These are phyloP conservation scores for Athalia rosae DNA, from an alignment of 2,888 invertebrate genomes.

Conservation along the genomic window DNA sequence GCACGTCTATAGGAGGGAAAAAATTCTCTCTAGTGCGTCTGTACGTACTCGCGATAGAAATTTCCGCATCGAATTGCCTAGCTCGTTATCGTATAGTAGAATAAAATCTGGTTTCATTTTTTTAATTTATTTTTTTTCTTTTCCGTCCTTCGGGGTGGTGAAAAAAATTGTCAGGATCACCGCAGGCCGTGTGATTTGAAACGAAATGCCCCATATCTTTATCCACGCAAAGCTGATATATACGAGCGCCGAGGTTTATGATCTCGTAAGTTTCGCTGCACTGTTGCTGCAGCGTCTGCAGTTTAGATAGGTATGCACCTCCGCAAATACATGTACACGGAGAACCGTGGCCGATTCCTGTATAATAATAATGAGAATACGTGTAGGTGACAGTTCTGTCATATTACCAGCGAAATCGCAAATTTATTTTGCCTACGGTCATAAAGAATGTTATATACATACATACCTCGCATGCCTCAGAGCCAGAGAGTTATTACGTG, in stretches of 20 bases:
- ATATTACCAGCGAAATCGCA: conserved; percentile 60
- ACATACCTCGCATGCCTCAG: not conserved
- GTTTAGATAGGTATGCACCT: conserved; percentile 39
- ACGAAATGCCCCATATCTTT: too few species aligned
- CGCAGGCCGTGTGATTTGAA: too few species aligned
- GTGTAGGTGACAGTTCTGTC: conserved; percentile 55
- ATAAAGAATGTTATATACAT: conserved; percentile 46
- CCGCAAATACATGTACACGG: conserved; percentile 47
- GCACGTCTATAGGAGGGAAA: too few species aligned
- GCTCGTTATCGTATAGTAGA: too few species aligned
- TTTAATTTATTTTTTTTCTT: too few species aligned
- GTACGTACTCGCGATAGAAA: too few species aligned
- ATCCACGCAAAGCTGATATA: not conserved
- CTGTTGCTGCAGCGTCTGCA: conserved; percentile 2
- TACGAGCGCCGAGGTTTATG: conserved; percentile 58
- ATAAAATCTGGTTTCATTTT: too few species aligned
- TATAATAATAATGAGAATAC: conserved; percentile 46
- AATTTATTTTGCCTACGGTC: conserved; percentile 57
- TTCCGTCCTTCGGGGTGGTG: too few species aligned
- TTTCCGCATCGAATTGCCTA: too few species aligned
- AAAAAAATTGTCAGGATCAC: too few species aligned
- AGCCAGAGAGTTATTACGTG: conserved; percentile 22
- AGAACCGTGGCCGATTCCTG: conserved; percentile 34
- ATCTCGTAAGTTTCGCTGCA: conserved; percentile 62
- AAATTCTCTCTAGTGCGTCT: too few species aligned